Evolutionary conservation across 1,140 invertebrate species (phyloP).

Genomic region (Drosophila seguyi): DNA sequence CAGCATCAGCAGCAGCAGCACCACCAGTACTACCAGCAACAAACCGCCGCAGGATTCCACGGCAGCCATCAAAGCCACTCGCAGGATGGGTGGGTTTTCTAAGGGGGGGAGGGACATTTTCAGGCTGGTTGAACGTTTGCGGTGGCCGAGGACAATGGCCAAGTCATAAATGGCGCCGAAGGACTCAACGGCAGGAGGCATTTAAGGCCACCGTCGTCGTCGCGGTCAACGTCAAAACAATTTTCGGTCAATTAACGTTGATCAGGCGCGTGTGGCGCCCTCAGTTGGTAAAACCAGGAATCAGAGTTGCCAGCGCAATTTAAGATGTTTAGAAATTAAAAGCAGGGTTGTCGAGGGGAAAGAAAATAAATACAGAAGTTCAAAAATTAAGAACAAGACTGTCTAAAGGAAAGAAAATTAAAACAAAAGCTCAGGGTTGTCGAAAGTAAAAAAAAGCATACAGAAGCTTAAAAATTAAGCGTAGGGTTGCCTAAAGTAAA

Average conservation of each 20-base stretch:
- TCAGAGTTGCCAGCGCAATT: not conserved
- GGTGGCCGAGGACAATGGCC: slow-evolving; percentile 49
- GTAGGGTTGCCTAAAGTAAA: not conserved
- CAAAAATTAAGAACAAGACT: not conserved
- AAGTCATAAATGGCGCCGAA: slow-evolving; percentile 42
- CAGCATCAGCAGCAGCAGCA: slow-evolving; percentile 10
- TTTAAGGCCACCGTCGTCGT: slow-evolving; percentile 5
- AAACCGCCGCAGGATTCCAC: slow-evolving; percentile 30
- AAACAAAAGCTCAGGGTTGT: not conserved
- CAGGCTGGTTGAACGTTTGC: slow-evolving; percentile 24
- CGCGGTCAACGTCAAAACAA: slow-evolving; percentile 36
- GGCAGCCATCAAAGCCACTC: slow-evolving; percentile 37
- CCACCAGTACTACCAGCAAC: slow-evolving; percentile 1
- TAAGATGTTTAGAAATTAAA: not conserved
- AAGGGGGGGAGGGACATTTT: not conserved
- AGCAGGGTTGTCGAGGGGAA: not conserved
- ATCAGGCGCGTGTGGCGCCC: slow-evolving; percentile 32
- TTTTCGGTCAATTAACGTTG: slow-evolving; percentile 45
- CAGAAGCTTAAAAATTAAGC: not conserved
- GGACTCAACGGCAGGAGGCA: slow-evolving; percentile 26
- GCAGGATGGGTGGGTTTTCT: not conserved
- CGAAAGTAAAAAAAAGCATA: not conserved
- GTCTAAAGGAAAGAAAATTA: not conserved
- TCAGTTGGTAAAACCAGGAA: slow-evolving; percentile 4
- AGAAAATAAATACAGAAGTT: not conserved